These are phyloP conservation scores for Holocentrus rufus DNA, from an alignment of 2,797 vertebrate genomes.

Conservation along the genomic window DNA sequence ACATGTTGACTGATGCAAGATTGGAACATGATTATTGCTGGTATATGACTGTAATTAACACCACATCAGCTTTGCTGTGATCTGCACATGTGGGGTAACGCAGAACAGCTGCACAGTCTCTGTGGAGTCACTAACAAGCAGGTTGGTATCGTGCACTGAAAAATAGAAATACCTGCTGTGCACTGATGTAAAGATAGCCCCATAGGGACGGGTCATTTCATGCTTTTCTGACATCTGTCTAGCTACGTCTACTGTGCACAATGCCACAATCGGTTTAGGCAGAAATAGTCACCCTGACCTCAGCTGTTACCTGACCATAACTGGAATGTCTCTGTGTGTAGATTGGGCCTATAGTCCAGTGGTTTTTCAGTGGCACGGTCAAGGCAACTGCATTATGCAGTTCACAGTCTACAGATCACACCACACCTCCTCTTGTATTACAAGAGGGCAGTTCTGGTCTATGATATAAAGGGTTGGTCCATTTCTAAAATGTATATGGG, in stretches of 20 bases:
- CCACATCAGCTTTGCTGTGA: slow-evolving; percentile 11
- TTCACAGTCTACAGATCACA: too few relatives aligned
- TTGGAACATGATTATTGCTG: slow-evolving; percentile 6
- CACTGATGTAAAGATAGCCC: slow-evolving; percentile 40
- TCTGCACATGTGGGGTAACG: slow-evolving; percentile 20
- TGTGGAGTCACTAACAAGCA: slow-evolving; percentile 33
- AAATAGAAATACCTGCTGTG: slow-evolving; percentile 33
- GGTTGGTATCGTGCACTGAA: slow-evolving; percentile 41
- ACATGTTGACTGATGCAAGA: slow-evolving; percentile 8
- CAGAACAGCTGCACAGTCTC: slow-evolving; percentile 40
- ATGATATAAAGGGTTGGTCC: not conserved
- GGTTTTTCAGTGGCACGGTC: not conserved
- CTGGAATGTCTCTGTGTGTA: not conserved
- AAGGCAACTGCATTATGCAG: not conserved
- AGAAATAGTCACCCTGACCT: slow-evolving; percentile 28
- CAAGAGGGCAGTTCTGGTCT: too few relatives aligned
- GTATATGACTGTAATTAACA: slow-evolving; percentile 14
- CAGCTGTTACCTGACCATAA: slow-evolving; percentile 8
- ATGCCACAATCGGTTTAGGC: slow-evolving; percentile 24
- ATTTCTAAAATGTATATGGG: not conserved
- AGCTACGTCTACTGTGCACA: slow-evolving; percentile 15
- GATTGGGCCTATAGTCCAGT: not conserved
- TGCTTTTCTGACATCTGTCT: slow-evolving; percentile 44
- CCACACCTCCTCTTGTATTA: too few relatives aligned
- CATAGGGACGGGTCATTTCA: slow-evolving; percentile 60